These are phyloP conservation scores for Allophyes oxyacanthae DNA, from an alignment of 2,888 invertebrate species.

Conservation along the genomic window DNA sequence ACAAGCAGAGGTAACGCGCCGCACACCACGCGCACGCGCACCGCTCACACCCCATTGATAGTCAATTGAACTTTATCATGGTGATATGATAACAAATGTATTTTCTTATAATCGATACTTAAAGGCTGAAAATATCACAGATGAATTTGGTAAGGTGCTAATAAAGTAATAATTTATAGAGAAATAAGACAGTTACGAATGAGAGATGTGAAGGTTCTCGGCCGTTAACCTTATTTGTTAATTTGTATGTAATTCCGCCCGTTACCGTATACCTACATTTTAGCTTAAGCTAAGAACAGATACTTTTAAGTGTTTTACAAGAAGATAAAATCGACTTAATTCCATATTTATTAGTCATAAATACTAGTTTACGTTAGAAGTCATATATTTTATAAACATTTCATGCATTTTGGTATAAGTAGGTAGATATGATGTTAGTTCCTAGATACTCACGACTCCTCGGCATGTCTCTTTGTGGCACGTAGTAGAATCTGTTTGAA, in stretches of 20 bases:
- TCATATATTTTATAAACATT: constrained; percentile 67
- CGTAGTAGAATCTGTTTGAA: constrained; percentile 18
- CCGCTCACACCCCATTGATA: constrained; percentile 66
- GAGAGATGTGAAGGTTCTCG: constrained; percentile 74
- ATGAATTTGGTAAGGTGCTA: constrained; percentile 88
- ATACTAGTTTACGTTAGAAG: constrained; percentile 68
- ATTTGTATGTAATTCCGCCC: constrained; percentile 87
- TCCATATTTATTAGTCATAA: constrained; percentile 75
- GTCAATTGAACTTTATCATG: constrained; percentile 84
- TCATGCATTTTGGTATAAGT: constrained; percentile 69
- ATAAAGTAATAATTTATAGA: constrained; percentile 81
- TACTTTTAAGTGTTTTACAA: constrained; percentile 68
- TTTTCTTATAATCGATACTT: constrained; percentile 77
- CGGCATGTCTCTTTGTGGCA: constrained; percentile 4
- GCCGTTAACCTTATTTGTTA: constrained; percentile 83
- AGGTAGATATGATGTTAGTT: constrained; percentile 64
- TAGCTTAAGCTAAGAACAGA: constrained; percentile 82
- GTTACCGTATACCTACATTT: constrained; percentile 88
- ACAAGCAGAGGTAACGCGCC: constrained; percentile 83
- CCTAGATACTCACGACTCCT: constrained; percentile 44
- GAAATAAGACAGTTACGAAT: constrained; percentile 76
- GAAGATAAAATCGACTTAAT: constrained; percentile 69
- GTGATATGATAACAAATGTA: constrained; percentile 74
- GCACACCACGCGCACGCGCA: constrained; percentile 50
- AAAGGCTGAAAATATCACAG: constrained; percentile 88